A percentile compares a stretch with the other conserved stretches of the same genome.
Evolutionary conservation across 2,113 vertebrate species (phyloP).

Genomic region (Sphyrna mokarran): DNA sequence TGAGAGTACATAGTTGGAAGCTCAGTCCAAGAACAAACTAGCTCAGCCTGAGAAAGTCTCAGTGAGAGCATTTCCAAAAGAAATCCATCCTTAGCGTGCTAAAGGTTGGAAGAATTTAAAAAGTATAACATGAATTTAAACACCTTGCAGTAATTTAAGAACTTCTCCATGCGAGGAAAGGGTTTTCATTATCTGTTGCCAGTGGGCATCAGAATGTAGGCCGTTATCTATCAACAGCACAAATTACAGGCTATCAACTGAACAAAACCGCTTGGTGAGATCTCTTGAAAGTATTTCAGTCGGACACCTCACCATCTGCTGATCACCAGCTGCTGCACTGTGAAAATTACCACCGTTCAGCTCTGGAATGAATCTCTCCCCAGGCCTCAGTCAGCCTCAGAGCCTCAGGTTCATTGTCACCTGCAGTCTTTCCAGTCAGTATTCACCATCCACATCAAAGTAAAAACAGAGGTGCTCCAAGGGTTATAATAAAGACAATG

Average conservation of each 20-base stretch:
- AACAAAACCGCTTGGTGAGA: neutral
- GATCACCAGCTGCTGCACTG: conserved; percentile 1
- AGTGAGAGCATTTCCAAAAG: neutral
- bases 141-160: neutral
- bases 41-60: neutral
- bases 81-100: too few relatives aligned
- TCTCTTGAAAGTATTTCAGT: neutral
- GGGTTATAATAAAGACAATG: neutral
- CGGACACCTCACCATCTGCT: neutral
- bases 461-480: neutral
- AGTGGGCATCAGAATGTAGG: neutral
- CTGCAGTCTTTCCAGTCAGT: neutral
- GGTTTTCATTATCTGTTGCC: neutral
- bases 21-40: neutral
- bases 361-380: neutral
- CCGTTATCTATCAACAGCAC: neutral
- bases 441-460: neutral
- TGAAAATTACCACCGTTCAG: conserved; percentile 21
- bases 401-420: neutral
- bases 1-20: neutral
- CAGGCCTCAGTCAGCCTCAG: neutral
- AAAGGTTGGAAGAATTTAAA: neutral
- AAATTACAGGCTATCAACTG: conserved; percentile 8
- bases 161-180: neutral
- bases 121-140: neutral